Evolutionary conservation across 2,797 vertebrate species (phyloP), one percentile per base, ranked within the genome.

Genomic region (Euthynnus affinis): DNA sequence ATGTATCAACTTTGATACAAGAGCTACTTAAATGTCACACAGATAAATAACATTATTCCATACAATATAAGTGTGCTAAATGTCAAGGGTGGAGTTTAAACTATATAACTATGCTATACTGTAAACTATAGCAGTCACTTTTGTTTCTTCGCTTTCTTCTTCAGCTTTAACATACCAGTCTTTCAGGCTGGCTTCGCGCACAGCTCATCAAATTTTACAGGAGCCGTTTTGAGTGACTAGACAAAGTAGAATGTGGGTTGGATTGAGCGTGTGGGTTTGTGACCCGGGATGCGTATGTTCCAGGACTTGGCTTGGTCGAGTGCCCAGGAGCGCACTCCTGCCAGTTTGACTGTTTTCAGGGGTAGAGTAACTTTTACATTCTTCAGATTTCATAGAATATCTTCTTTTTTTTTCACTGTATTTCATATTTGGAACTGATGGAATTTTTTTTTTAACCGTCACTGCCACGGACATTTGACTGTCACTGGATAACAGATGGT

Each of bases 171-270:
- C 25, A 87, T 66, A 69, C 59, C 68, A 80, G 44, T 74, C 37
- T 79, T 81, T 88, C 55, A 81, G 76, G 77, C 79, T 66, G 69
- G 59, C 78, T 90, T 74, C 77, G 51, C 87, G 87, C 70, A 67
- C 78, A 73, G 70, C 78, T 90, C 82, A 78, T 89, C 90, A 90
- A 78, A 85, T 89, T 91, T 92, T 89, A 90, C 85, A 71, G 81
- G 74, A 84, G 88, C 86, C 83, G 82, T 93, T 93, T 90, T 88
- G 84, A 93, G 89, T 90, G 92, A 93, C 92, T 85, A 91, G 90
- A 93, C 90, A 80, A 90, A 91, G 84, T 84, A 90, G 89, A 90
- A 84, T 91, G 89, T 87, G 88, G 85, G 87, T 86, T 93, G 88
- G 89, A 87, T 72, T 27, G 81, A 87, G 85, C 27, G 79, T 91